Conservation (phyloP, 2,888 invertebrate species). For the Lampropteryx suffumata region DNA sequence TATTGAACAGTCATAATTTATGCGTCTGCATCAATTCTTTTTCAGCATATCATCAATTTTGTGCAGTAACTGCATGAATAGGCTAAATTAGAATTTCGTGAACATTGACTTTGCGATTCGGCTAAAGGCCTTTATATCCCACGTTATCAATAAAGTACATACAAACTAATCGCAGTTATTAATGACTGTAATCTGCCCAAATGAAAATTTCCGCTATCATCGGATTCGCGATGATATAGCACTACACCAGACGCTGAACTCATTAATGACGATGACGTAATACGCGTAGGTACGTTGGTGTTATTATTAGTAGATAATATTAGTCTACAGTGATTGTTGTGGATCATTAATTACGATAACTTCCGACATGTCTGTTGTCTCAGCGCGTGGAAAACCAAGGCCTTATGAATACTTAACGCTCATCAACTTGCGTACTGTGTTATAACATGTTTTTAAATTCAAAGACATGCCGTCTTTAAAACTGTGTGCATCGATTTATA, state of each 20-base stretch:
- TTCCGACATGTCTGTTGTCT: slow-evolving; percentile 39
- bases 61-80: too few relatives aligned
- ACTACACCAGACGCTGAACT: neutral
- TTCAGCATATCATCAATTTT: too few relatives aligned
- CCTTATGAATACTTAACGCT: slow-evolving; percentile 28
- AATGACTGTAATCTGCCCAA: slow-evolving; percentile 6
- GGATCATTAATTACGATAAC: slow-evolving; percentile 39
- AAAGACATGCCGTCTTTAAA: neutral
- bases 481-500: slow-evolving; percentile 3
- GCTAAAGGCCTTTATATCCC: too few relatives aligned
- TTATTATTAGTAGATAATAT: slow-evolving; percentile 4
- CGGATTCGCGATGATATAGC: neutral
- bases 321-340: slow-evolving; percentile 24
- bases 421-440: neutral
- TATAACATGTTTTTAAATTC: slow-evolving; percentile 21
- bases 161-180: slow-evolving; percentile 9
- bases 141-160: too few relatives aligned
- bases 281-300: neutral
- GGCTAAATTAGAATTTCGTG: too few relatives aligned
- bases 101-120: too few relatives aligned
- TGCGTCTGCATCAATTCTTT: too few relatives aligned
- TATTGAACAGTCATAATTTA: too few relatives aligned
- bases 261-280: slow-evolving; percentile 14
- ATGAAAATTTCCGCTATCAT: slow-evolving; percentile 23
- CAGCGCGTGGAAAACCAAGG: slow-evolving; percentile 29